These are phyloP conservation scores for Zaprionus obscuricornis DNA, from an alignment of 2,888 invertebrate species.

Conservation along the genomic window DNA sequence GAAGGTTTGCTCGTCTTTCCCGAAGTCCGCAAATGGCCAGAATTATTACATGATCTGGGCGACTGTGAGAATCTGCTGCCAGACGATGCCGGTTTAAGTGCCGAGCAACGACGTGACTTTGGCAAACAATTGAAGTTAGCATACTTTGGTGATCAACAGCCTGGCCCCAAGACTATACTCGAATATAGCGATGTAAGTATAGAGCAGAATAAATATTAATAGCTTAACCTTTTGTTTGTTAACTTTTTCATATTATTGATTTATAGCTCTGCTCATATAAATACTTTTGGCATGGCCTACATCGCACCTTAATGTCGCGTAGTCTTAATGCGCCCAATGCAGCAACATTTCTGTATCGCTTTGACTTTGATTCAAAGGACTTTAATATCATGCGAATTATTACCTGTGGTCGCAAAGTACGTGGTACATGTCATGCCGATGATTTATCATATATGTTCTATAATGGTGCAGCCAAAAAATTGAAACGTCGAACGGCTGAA, in stretches of 20 bases:
- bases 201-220: rapidly evolving
- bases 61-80: conserved; percentile 81
- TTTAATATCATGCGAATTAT: conserved; percentile 82
- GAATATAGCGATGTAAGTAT: conserved; percentile 81
- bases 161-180: conserved; percentile 80
- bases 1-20: conserved; percentile 81
- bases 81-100: conserved; percentile 69
- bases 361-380: conserved; percentile 82
- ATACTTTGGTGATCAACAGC: conserved; percentile 83
- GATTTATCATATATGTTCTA: conserved; percentile 83
- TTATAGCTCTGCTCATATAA: conserved; percentile 81
- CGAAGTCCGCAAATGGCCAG: conserved; percentile 79
- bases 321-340: conserved; percentile 71
- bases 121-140: conserved; percentile 82
- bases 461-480: conserved; percentile 80
- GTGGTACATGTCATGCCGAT: conserved; percentile 83
- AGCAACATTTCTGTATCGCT: conserved; percentile 82
- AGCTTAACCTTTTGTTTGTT: too few relatives aligned
- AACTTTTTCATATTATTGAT: background rate
- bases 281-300: conserved; percentile 83
- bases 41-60: conserved; percentile 68
- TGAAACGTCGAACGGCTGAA: conserved; percentile 78
- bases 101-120: conserved; percentile 73
- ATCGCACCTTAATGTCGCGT: conserved; percentile 80
- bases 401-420: conserved; percentile 81